Base-by-base conservation (phyloP, 2,797 vertebrate genomes). In the Monodelphis domestica region DNA sequence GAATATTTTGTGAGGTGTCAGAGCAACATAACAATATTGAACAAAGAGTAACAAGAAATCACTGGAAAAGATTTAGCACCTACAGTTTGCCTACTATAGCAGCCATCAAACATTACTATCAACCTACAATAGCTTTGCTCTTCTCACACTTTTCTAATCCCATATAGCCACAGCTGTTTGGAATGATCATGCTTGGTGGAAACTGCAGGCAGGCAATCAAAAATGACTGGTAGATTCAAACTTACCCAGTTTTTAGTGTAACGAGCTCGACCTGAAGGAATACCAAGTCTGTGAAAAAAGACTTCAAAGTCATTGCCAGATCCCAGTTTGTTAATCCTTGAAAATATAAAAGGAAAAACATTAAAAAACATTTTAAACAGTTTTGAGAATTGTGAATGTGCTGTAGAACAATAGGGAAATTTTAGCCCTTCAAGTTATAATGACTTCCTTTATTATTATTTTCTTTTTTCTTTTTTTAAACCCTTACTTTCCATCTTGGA, bases 241-340 rank as follows among this genome's bases (percentile, higher is more conserved):
- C 98, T 99, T 97, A 99, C 99, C 98, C 97, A 98, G 91, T 99
- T 99, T 98, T 99, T 99, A 94, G 99, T 99, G 98, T 99, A 99
- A 96, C 99, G 99, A 59, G 99, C 99, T 98, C 99, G 98, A 63
- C 99, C 99, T 59, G 99, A 99, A 94, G 99, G 98, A 2, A 99
- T 99, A 94, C 99, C 99, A 95, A 99, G 98, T 95, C 99, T 99
- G 97, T 99, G 99, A 94, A 99, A 99, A 98, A 99, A 99, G 28
- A 99, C 99, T 97, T 99, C 99, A 96, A 99, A 99, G 97, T 99
- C 99, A 97, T 99, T 99, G 95, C 99, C 99, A 95, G 99, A 99
- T 51, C 99, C 99, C 14, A 99, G 97, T 95, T 99, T 99, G 97
- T 98, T 99, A 98, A 99, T 99, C 98, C 99, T 98, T 96, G 96